Percentiles rank a stretch among this genome's conserved stretches.
These are phyloP conservation scores for Trigoniulus corallinus DNA, from an alignment of 1,140 invertebrate genomes.

Conservation along the genomic window DNA sequence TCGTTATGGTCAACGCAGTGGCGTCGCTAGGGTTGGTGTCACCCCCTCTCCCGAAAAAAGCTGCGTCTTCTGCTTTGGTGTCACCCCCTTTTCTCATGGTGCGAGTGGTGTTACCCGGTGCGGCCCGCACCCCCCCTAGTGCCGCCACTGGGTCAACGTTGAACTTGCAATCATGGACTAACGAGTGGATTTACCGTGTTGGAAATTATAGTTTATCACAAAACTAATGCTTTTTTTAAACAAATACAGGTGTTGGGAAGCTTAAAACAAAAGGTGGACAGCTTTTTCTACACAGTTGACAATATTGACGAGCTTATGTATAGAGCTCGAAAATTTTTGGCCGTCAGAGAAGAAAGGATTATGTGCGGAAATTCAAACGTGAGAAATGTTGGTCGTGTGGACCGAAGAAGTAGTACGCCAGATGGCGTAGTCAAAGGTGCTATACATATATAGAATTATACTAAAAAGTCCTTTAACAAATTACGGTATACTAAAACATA, in stretches of 20 bases:
- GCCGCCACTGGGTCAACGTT: too few species aligned
- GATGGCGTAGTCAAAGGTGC: neutral
- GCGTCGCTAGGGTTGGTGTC: too few species aligned
- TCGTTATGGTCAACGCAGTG: too few species aligned
- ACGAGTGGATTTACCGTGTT: too few species aligned
- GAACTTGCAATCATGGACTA: too few species aligned
- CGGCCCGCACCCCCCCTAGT: too few species aligned
- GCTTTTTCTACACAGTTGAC: conserved; percentile 48
- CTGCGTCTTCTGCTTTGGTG: too few species aligned
- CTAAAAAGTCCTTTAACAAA: neutral
- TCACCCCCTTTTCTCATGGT: too few species aligned
- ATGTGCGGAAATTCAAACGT: conserved; percentile 32
- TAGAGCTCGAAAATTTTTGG: conserved; percentile 49
- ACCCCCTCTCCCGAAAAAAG: too few species aligned
- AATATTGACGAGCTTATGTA: conserved; percentile 41
- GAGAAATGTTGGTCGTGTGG: neutral
- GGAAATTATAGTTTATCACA: too few species aligned
- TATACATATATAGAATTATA: neutral
- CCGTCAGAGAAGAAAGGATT: conserved; percentile 49
- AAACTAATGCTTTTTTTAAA: neutral
- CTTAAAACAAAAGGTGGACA: conserved; percentile 72
- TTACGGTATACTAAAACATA: too few species aligned
- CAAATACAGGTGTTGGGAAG: conserved; percentile 48
- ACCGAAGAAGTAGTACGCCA: conserved; percentile 3
- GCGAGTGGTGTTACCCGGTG: too few species aligned